Evolutionary conservation across 2,113 vertebrate genomes (phyloP), one percentile per base, ranked within the genome.

Genomic region (Ochotona curzoniae): DNA sequence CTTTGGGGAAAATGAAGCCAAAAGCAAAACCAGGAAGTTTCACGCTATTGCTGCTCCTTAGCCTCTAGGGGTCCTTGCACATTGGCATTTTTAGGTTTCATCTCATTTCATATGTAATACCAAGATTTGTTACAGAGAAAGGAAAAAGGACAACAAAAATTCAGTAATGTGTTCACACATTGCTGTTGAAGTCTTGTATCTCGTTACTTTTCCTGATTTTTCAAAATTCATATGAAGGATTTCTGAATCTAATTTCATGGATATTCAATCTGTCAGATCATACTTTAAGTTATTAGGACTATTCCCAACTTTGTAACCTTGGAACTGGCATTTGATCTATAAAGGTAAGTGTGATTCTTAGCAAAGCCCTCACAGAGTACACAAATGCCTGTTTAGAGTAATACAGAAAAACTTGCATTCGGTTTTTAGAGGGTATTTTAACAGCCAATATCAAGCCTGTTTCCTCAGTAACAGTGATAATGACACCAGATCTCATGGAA

Each of bases 181-280:
- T 78, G 57, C 82, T 44, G 71, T 14, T 79, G 66, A 91, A 87
- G 63, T 79, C 74, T 13, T 82, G 18, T 15, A 54, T 12, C 28
- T 17, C 30, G 30, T 76, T 32, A 93, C 32, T 96, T 91, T 83
- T 69, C 61, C 79, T 74, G 57, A 78, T 26, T 30, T 75, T 64
- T 38, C 71, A 47, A 60, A 26, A 21, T 11, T 1, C 82, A 7
- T 89, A 87, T 2, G 82, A 90, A 71, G 88, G n/a, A 74, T 26
- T 87, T 82, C 79, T 69, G 70, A 70, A 70, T 75, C 28, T 66
- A 13, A 8, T 80, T 84, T 35, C 54, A 66, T 8, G 6, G 8
- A 80, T 13, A 70, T 9, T 93, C 66, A 70, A 1, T 67, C 23
- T 87, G 18, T 23, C 15, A n/a, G 60, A 35, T 5, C 11, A 35